Evolutionary conservation across 2,113 vertebrate genomes (phyloP).

Genomic region (Gorsachius goisagi): DNA sequence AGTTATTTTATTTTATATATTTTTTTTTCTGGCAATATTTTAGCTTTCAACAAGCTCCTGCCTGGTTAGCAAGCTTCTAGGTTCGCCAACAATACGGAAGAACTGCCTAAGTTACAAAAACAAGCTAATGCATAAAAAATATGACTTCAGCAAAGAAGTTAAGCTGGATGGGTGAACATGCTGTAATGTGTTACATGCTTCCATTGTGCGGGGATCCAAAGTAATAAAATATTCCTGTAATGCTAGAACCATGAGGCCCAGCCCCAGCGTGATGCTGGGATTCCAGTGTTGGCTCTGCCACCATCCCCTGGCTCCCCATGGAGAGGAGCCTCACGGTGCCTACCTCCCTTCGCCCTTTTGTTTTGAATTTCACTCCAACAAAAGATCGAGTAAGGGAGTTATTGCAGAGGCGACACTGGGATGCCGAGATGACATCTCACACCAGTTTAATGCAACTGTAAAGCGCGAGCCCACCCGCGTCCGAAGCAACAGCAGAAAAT

Average conservation of each 20-base stretch:
- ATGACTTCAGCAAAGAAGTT: not conserved
- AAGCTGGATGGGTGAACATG: not conserved
- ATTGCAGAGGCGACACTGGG: not conserved
- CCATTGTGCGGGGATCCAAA: not conserved
- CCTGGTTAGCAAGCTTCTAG: not conserved
- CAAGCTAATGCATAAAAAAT: not conserved
- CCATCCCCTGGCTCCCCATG: not conserved
- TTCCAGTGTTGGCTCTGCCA: not conserved
- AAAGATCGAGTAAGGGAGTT: not conserved
- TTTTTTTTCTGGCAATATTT: not conserved
- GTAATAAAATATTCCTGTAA: constrained; percentile 57
- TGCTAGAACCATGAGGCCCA: not conserved
- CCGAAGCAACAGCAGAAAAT: not conserved
- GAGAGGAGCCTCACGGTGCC: not conserved
- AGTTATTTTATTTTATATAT: not conserved
- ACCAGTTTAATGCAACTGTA: not conserved
- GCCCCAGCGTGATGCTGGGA: not conserved
- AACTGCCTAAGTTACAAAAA: not conserved
- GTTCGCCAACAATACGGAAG: not conserved
- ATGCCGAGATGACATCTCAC: not conserved
- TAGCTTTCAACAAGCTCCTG: not conserved
- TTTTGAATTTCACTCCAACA: not conserved
- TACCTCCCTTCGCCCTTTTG: not conserved
- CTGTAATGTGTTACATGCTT: not conserved
- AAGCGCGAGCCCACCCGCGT: not conserved